Evolutionary conservation across 2,797 vertebrate species (phyloP), one percentile per base, ranked within the genome.

Genomic region (Gallinago nigripennis): DNA sequence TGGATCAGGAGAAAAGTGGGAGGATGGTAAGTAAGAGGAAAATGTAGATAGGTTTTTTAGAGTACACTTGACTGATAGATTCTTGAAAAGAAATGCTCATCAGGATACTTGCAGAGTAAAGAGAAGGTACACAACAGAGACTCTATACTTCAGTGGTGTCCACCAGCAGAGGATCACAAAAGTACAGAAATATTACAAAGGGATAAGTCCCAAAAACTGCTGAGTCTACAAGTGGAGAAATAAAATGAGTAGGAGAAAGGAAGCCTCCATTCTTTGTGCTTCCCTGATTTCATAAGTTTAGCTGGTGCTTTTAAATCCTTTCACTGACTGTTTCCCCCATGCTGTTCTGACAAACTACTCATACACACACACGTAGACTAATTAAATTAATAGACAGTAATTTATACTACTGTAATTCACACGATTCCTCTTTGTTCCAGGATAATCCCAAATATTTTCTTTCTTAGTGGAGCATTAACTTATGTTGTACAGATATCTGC

Each of bases 401-500:
- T 63, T 89, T 58, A 69, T 75, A 63, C 9, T 60, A 41, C 69
- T 81, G 48, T 83, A 91, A 86, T 75, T 95, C 84, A 46, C 16
- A 30, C 2, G 4, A 87, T 43, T 23, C 56, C 17, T 92, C 54
- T 71, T 89, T 75, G 0, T 81, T 57, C 27, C 65, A 51, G 50
- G 65, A 63, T 88, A 87, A 96, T 95, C 82, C 8, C 3, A 91
- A 85, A 85, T 2, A 65, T 85, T 91, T 95, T 77, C 33, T 77
- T 69, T 90, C 76, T 92, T 69, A 58, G 27, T 33, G 17, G n/a
- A 93, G 16, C 24, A 43, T 63, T 58, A 90, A 30, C 33, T 87
- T 92, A 28, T 54, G 25, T 78, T 91, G 50, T 37, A 81, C 45
- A 83, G 69, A 83, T 83, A 85, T 65, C 69, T 65, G 25, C 46